Evolutionary conservation across 2,113 vertebrate species (phyloP).

Genomic region (Pao palembangensis): DNA sequence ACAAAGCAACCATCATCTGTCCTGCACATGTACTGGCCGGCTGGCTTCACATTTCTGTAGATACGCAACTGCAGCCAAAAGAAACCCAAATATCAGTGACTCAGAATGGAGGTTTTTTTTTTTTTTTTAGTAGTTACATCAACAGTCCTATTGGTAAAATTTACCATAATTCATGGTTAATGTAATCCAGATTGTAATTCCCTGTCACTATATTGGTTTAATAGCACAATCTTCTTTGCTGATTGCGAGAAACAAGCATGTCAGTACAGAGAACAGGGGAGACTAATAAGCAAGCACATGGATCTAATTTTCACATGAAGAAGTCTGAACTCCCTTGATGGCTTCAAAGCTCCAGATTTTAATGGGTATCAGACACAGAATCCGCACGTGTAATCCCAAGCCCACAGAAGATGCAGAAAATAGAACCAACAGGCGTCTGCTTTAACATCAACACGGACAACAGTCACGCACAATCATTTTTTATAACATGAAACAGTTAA

Average conservation of each 20-base stretch:
- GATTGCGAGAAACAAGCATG: conserved; percentile 22
- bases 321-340: conserved; percentile 46
- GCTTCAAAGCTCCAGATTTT: conserved; percentile 36
- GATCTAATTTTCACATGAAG: conserved; percentile 52
- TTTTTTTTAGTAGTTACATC: too few relatives aligned
- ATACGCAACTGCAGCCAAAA: neutral
- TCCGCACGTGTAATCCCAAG: conserved; percentile 11
- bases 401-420: conserved; percentile 17
- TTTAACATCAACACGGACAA: too few relatives aligned
- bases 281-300: conserved; percentile 50
- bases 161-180: too few relatives aligned
- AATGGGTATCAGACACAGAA: conserved; percentile 42
- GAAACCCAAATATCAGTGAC: neutral
- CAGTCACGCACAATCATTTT: too few relatives aligned
- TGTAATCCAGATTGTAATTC: too few relatives aligned
- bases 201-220: too few relatives aligned
- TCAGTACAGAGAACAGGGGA: conserved; percentile 27
- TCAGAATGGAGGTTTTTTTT: too few relatives aligned
- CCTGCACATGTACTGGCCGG: neutral
- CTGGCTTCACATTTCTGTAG: neutral
- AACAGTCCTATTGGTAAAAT: too few relatives aligned
- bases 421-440: neutral
- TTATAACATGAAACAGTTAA: too few relatives aligned
- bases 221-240: too few relatives aligned
- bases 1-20: conserved; percentile 3